Evolutionary conservation across 2,797 vertebrate genomes (phyloP), one percentile per base, ranked within the genome.

Genomic region (Naso thynnoides): DNA sequence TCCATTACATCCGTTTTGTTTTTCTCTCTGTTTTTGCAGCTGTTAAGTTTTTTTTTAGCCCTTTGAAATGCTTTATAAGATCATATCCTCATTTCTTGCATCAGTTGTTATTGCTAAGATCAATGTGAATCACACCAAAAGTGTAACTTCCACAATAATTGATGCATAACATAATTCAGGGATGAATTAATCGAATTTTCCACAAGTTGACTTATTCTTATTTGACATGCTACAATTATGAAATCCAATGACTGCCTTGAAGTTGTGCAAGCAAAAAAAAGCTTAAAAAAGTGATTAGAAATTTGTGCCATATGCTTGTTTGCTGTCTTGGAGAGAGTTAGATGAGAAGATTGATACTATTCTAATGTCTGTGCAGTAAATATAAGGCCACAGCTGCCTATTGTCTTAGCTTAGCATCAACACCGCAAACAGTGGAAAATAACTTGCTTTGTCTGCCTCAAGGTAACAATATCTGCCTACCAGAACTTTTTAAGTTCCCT

Each of bases 401-500:
- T 52, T 75, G 52, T 13, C 56, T 41, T 47, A 54, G 41, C 67
- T 72, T 36, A 38, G 55, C 54, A 57, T 73, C 39, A 38, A 41
- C 18, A 42, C 47, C 54, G 6, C 24, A 52, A 29, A 15, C 4
- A 31, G 19, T n/a, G 21, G 7, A 16, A 36, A 47, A n/a, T 16
- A 45, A 3, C 52, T 53, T 7, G 13, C 13, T 31, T 60, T 8
- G 8, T 47, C 18, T 18, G 24, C 29, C 39, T 39, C 11, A 29
- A 16, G 9, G 10, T 23, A 3, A 11, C 11, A 49, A 42, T 62
- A 61, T 41, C 23, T 7, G 21, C 29, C 4, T 16, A 8, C 0
- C 9, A 47, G 26, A 27, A 18, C 1, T 18, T 58, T 21, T 36
- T 21, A 36, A 55, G 24, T 16, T 42, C 6, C 29, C 4, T 62